These are phyloP conservation scores for Drosophila subpulchrella DNA, from an alignment of 1,140 invertebrate genomes.

Conservation along the genomic window DNA sequence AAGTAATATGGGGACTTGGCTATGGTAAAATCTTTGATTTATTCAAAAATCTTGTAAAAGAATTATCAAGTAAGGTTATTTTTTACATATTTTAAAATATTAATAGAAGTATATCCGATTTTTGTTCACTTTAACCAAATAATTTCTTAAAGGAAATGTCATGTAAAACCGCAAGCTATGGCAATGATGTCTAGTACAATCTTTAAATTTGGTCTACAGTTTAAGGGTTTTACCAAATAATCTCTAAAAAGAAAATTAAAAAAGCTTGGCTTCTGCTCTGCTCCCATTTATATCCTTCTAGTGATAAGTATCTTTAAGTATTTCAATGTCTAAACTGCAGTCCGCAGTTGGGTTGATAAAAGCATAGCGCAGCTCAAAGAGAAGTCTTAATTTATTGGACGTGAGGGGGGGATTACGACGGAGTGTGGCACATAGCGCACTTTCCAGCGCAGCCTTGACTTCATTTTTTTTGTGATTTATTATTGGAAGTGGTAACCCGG, in stretches of 20 bases:
- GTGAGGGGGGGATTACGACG: neutral
- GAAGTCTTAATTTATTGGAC: conserved; percentile 8
- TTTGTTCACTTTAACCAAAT: no score
- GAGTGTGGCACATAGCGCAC: neutral
- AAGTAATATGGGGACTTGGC: no score
- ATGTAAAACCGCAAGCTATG: no score
- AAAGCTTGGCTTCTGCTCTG: neutral
- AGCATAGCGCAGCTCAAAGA: neutral
- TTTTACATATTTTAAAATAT: no score
- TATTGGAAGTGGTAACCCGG: conserved; percentile 43
- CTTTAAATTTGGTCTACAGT: neutral
- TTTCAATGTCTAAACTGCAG: conserved; percentile 7
- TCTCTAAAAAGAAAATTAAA: neutral
- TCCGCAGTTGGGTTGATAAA: conserved; percentile 15
- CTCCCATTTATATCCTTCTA: neutral
- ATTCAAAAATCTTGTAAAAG: no score
- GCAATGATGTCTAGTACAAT: no score
- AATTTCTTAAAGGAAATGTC: no score
- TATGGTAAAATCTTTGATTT: no score
- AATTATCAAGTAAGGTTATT: no score
- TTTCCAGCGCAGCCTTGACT: conserved; percentile 31
- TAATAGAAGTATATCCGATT: no score
- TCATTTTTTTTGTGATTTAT: conserved; percentile 49
- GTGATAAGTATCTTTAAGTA: conserved; percentile 14
- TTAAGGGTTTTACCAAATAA: neutral